Evolutionary conservation across 2,113 vertebrate species (phyloP).

Genomic region (Macroglossus sobrinus): DNA sequence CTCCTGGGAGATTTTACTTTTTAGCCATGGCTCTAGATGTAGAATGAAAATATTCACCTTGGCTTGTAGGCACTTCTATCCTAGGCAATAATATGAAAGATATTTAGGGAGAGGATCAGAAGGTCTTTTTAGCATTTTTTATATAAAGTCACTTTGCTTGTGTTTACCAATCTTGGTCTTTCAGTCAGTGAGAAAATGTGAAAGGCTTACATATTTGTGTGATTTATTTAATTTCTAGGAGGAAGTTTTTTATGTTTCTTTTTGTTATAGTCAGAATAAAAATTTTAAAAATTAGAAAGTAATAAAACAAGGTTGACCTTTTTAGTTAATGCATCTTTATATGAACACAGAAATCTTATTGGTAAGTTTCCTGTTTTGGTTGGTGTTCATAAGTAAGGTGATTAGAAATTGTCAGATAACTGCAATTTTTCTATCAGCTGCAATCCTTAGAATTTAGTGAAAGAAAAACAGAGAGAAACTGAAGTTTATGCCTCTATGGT

Average conservation of each 20-base stretch:
- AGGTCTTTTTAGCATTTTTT: not conserved
- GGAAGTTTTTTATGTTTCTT: not conserved
- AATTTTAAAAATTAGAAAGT: not conserved
- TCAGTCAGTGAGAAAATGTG: not conserved
- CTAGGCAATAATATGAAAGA: not conserved
- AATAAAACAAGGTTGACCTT: slow-evolving; percentile 6
- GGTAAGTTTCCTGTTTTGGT: not conserved
- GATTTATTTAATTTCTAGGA: not conserved
- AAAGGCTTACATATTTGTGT: not conserved
- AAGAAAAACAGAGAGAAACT: slow-evolving; percentile 28
- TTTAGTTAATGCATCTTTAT: not conserved
- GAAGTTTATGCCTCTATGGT: not conserved
- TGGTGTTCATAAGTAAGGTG: slow-evolving; percentile 29
- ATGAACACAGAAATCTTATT: not conserved
- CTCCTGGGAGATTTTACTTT: not conserved
- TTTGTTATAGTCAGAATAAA: not conserved
- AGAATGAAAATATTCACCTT: slow-evolving; percentile 28
- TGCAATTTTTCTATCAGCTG: slow-evolving; percentile 39
- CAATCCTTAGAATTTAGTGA: slow-evolving; percentile 16
- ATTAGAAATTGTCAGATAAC: slow-evolving; percentile 28
- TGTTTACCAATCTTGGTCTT: not conserved
- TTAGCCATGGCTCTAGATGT: not conserved
- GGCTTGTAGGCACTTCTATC: not conserved
- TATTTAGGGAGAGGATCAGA: not conserved
- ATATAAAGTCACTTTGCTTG: not conserved